Base-by-base conservation (phyloP, 2,113 vertebrate species). In the Oriolus oriolus region DNA sequence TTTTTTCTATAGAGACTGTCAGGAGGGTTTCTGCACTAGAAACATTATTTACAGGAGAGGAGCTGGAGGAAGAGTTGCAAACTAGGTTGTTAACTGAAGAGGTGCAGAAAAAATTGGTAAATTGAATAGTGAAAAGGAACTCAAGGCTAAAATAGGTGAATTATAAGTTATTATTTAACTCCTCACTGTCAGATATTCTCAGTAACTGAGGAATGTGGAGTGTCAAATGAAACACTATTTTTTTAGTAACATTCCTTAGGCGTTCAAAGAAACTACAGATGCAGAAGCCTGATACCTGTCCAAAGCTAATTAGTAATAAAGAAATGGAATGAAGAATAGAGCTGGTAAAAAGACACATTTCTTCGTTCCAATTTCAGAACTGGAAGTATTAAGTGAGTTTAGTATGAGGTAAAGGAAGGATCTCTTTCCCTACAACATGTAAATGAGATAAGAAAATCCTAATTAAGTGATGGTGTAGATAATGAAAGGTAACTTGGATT, bases 1-100 rank as follows among this genome's bases (percentile, higher is more conserved):
- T 37, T 86, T 88, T 90, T 95, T 63, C 71, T 94, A 2, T 42
- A 81, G 81, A 89, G 81, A 64, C 85, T 97, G 95, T 93, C 95
- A 88, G 59, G 18, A 90, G 21, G 7, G 4, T 93, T 93, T 93
- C 71, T 92, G 66, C 71, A 16, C 28, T 83, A 60, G 75, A 83
- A 92, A 42, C 8, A 8, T 93, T 94, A 91, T 94, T 96, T 96
- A 83, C 75, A 53, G 45, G 70, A 88, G 54, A 88, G 39, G 61
- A 87, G 54, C 53, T 80, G 50, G 57, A 76, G 50, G 83, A 94
- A 37, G 70, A 93, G 35, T 89, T 27, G 2, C 64, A 88, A 93
- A 86, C 66, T 80, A 77, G 79, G 73, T 83, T 88, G 79, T 80
- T 92, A 92, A 73, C 79, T 86, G 87, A 71, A 80, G 84, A 96